These are phyloP conservation scores for Oreocharis arfaki DNA, from an alignment of 2,113 vertebrate genomes.

Conservation along the genomic window DNA sequence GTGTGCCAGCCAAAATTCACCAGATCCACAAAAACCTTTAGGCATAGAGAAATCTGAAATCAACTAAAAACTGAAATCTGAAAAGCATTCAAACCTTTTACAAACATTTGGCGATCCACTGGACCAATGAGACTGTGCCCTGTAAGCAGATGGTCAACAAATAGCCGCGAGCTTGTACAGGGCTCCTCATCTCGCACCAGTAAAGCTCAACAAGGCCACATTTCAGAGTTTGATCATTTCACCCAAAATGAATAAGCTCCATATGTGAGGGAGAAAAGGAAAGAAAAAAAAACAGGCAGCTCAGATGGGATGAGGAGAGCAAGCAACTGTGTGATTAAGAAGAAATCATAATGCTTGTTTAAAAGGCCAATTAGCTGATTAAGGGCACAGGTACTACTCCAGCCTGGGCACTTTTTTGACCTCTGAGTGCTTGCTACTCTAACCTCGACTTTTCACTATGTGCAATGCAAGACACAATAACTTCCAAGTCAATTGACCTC, in stretches of 20 bases:
- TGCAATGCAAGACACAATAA: not conserved
- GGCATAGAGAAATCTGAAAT: not conserved
- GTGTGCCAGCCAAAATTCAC: not conserved
- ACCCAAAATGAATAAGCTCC: not conserved
- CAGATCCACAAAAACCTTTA: not conserved
- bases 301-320: not conserved
- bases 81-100: not conserved
- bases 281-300: not conserved
- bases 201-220: not conserved
- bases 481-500: not conserved
- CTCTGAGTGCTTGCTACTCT: not conserved
- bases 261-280: fast-evolving
- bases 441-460: not conserved
- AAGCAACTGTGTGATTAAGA: not conserved
- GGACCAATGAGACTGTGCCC: not conserved
- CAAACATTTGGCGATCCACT: not conserved
- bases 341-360: not conserved
- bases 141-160: not conserved
- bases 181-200: not conserved
- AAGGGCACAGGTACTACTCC: not conserved
- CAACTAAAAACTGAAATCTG: not conserved
- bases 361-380: not conserved
- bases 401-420: not conserved
- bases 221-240: not conserved
- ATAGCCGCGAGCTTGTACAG: not conserved